A percentile compares a stretch with the other conserved stretches of the same genome.
Conservation (phyloP, 2,113 vertebrate genomes). For the Thunnus thynnus region DNA sequence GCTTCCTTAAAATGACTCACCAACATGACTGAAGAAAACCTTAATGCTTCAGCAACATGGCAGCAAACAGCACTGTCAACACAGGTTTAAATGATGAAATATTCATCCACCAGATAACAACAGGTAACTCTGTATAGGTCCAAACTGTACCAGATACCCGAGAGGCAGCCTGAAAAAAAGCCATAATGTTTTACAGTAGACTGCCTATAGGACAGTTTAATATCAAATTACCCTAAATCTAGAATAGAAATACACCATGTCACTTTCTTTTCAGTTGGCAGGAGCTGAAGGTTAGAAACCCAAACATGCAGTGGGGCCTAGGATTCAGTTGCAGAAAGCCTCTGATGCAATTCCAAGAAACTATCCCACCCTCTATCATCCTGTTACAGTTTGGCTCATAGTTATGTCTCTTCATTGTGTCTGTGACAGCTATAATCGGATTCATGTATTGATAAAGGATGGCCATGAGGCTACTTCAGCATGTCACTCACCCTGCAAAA, state of each 20-base stretch:
- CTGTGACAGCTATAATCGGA: constrained; percentile 68
- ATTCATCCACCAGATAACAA: constrained; percentile 20
- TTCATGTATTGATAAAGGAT: constrained; percentile 63
- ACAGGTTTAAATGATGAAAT: constrained; percentile 50
- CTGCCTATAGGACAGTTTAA: constrained; percentile 12
- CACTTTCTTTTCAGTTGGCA: constrained; percentile 51
- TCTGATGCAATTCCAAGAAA: constrained; percentile 84
- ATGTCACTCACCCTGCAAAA: constrained; percentile 60
- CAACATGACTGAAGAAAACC: constrained; percentile 55
- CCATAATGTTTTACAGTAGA: background rate
- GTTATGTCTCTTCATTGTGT: constrained; percentile 62
- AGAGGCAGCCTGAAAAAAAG: constrained; percentile 8
- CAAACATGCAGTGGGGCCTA: constrained; percentile 55
- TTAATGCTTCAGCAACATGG: constrained; percentile 48
- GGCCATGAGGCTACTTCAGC: constrained; percentile 54
- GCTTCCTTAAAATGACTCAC: constrained; percentile 16
- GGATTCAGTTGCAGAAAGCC: constrained; percentile 68
- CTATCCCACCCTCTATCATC: constrained; percentile 68
- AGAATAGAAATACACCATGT: constrained; percentile 25
- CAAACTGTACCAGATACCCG: background rate
- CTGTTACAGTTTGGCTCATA: constrained; percentile 62
- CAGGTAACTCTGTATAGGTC: constrained; percentile 4
- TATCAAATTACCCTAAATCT: constrained; percentile 28
- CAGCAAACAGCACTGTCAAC: constrained; percentile 49
- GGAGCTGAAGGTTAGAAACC: constrained; percentile 58